phyloP scores from a whole-genome alignment of 2,888 invertebrate species.

The Hybos culiciformis region DNA sequence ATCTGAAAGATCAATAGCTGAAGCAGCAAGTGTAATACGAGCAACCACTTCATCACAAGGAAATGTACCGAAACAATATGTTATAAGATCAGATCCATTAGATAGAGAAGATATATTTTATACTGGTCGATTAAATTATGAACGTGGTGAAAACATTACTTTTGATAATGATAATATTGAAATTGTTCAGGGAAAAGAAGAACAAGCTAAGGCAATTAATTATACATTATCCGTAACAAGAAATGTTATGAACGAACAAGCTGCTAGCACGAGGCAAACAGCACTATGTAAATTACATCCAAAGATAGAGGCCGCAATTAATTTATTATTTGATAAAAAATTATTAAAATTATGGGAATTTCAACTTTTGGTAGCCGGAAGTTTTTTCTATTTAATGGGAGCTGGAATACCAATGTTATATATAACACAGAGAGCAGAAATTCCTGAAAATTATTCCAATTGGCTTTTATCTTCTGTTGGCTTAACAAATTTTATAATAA shows the following conservation, averaged over 20 bases:
- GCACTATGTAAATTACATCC: background rate
- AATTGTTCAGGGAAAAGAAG: conserved; percentile 13
- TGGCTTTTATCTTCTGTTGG: conserved; percentile 43
- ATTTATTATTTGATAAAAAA: conserved; percentile 21
- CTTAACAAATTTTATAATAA: conserved; percentile 49
- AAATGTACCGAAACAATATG: conserved; percentile 13
- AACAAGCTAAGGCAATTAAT: conserved; percentile 10
- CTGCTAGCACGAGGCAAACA: background rate
- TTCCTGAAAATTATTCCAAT: conserved; percentile 9
- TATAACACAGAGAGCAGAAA: too few relatives aligned
- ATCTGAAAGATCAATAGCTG: too few relatives aligned
- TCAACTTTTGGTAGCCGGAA: too few relatives aligned
- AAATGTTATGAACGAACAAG: background rate
- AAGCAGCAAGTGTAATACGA: too few relatives aligned
- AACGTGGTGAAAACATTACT: background rate
- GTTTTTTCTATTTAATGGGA: too few relatives aligned
- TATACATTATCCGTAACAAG: conserved; percentile 14
- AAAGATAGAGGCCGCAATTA: conserved; percentile 17
- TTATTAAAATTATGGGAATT: too few relatives aligned
- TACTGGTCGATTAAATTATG: conserved; percentile 20
- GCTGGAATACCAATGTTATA: too few relatives aligned
- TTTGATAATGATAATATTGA: conserved; percentile 16
- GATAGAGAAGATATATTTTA: conserved; percentile 61
- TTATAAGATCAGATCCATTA: conserved; percentile 37
- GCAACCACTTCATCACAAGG: background rate